These are phyloP conservation scores for Cyclina sinensis DNA, from an alignment of 1,140 invertebrate genomes.

Conservation along the genomic window DNA sequence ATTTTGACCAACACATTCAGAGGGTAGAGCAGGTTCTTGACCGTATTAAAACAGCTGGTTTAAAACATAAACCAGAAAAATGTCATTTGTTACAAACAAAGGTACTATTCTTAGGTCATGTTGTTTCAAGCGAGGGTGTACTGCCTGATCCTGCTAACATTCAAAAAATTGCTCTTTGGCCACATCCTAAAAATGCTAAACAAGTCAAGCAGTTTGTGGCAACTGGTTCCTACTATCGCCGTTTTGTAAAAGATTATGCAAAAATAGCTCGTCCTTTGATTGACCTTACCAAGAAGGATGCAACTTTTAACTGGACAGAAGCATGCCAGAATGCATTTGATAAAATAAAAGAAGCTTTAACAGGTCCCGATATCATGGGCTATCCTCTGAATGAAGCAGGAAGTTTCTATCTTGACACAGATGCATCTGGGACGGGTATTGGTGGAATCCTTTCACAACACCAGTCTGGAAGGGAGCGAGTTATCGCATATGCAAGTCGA, in stretches of 20 bases:
- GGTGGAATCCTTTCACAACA: conserved; percentile 84
- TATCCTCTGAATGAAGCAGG: conserved; percentile 11
- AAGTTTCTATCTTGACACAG: conserved; percentile 74
- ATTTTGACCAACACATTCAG: conserved; percentile 40
- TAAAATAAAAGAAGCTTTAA: conserved; percentile 56
- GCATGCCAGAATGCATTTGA: conserved; percentile 69
- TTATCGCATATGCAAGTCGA: conserved; percentile 71
- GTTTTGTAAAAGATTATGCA: conserved; percentile 60
- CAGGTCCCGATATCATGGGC: conserved; percentile 56
- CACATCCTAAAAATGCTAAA: conserved; percentile 56
- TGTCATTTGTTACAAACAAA: conserved; percentile 68
- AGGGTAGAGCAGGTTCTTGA: conserved; percentile 47
- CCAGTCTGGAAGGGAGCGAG: conserved; percentile 69
- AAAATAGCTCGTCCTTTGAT: conserved; percentile 66
- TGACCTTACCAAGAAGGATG: conserved; percentile 60
- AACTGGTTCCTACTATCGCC: conserved; percentile 64
- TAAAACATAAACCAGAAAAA: conserved; percentile 67
- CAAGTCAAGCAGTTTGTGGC: conserved; percentile 70
- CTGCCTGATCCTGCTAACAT: conserved; percentile 43
- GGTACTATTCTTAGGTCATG: conserved; percentile 69
- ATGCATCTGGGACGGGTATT: conserved; percentile 83
- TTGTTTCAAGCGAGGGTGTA: conserved; percentile 58
- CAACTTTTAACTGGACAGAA: conserved; percentile 52
- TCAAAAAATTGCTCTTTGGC: conserved; percentile 52
- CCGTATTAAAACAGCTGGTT: conserved; percentile 37